phyloP scores from a whole-genome alignment of 2,888 invertebrate species.

The Tipula vernalis region DNA sequence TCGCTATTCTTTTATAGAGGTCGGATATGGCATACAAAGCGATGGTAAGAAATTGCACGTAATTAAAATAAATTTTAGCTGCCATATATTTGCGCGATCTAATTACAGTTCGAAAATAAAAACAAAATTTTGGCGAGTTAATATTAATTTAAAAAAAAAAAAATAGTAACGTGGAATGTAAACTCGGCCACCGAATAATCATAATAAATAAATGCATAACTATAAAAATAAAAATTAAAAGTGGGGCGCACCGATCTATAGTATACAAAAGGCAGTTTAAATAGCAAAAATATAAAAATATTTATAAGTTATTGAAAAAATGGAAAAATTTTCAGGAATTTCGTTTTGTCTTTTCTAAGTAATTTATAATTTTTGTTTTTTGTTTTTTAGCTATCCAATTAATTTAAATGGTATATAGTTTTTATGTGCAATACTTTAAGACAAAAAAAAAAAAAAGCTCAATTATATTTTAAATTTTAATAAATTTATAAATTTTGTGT shows the following conservation, averaged over 20 bases:
- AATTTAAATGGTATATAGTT: not conserved
- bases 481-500: not conserved
- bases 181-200: not conserved
- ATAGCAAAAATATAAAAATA: not conserved
- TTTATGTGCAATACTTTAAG: not conserved
- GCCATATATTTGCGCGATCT: not conserved
- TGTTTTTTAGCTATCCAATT: slow-evolving; percentile 16
- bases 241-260: not conserved
- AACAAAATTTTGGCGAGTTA: not conserved
- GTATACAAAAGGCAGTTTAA: not conserved
- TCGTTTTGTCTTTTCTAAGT: not conserved
- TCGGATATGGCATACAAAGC: not conserved
- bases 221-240: not conserved
- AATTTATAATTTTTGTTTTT: slow-evolving; percentile 14
- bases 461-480: not conserved
- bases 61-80: not conserved
- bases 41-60: not conserved
- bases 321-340: not conserved
- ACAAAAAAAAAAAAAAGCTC: not conserved
- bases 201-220: not conserved
- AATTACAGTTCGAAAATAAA: not conserved
- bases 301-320: not conserved
- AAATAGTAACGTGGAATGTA: not conserved
- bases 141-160: not conserved
- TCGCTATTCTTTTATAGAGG: not conserved